Conservation (phyloP, 2,797 vertebrate genomes). For the Triplophysa bombifrons region DNA sequence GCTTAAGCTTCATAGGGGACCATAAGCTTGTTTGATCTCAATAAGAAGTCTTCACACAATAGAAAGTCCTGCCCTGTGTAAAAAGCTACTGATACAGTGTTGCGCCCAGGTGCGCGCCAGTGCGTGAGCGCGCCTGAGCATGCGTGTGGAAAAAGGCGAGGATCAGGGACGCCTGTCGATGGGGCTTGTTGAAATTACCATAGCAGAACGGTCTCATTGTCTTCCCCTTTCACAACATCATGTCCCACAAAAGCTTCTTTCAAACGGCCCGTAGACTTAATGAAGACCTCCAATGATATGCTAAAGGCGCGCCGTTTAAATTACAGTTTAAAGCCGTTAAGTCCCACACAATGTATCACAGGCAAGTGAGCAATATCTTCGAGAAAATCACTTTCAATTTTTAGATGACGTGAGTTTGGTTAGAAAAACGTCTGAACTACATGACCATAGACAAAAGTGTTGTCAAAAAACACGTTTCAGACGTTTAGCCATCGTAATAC, state of each 20-base stretch:
- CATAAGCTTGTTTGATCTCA: constrained; percentile 45
- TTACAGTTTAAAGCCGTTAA: constrained; percentile 45
- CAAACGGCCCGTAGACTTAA: constrained; percentile 58
- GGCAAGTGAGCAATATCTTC: constrained; percentile 44
- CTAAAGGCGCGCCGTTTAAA: constrained; percentile 60
- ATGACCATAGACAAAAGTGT: not conserved
- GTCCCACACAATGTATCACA: constrained; percentile 37
- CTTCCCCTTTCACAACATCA: constrained; percentile 66
- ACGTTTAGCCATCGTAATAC: too few relatives aligned
- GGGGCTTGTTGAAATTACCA: constrained; percentile 62
- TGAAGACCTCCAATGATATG: constrained; percentile 69
- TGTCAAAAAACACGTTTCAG: too few relatives aligned
- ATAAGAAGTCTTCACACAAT: constrained; percentile 38
- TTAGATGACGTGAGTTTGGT: constrained; percentile 1
- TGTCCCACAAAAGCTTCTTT: constrained; percentile 63
- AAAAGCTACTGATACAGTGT: constrained; percentile 2
- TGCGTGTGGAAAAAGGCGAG: constrained; percentile 42
- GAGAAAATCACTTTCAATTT: constrained; percentile 58
- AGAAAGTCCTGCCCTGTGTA: constrained; percentile 15
- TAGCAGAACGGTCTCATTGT: constrained; percentile 61
- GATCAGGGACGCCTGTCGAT: constrained; percentile 48
- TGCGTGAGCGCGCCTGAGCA: constrained; percentile 17
- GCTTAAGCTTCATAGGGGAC: constrained; percentile 23
- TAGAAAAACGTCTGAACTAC: not conserved
- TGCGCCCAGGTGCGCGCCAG: not conserved